Evolutionary conservation across 1,140 invertebrate genomes (phyloP).

Genomic region (Dermatophagoides farinae): DNA sequence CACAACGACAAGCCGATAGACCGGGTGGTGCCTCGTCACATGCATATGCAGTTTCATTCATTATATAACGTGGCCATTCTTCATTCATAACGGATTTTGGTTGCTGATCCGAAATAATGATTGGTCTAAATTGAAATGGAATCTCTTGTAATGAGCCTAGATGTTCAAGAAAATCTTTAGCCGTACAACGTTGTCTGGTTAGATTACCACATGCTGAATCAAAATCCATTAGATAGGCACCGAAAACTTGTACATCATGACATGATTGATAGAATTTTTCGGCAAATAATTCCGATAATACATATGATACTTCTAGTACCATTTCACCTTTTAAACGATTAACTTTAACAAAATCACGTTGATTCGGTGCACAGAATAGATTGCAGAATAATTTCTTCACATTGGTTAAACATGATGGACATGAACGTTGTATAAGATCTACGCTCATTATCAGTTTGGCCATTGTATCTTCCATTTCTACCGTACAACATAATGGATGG

Average conservation of each 20-base stretch:
- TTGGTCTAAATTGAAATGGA: background rate
- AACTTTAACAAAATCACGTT: background rate
- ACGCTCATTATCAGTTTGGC: conserved; percentile 3
- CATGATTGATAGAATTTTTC: conserved; percentile 7
- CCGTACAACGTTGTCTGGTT: background rate
- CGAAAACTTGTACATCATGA: conserved; percentile 5
- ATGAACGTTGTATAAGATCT: conserved; percentile 4
- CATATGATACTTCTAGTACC: conserved; percentile 4
- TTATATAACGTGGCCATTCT: background rate
- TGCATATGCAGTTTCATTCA: conserved; percentile 4
- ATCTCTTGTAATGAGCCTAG: background rate
- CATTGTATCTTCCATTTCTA: conserved; percentile 14
- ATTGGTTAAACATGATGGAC: conserved; percentile 8
- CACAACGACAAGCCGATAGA: conserved; percentile 7
- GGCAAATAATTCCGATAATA: conserved; percentile 6
- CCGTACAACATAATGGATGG: conserved; percentile 12
- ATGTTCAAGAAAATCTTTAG: background rate
- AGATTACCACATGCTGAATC: background rate
- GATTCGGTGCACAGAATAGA: conserved; percentile 9
- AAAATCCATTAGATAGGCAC: conserved; percentile 7
- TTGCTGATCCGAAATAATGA: background rate
- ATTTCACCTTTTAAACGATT: background rate
- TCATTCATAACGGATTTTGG: background rate
- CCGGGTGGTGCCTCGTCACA: conserved; percentile 11
- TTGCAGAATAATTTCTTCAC: conserved; percentile 11